phyloP scores from a whole-genome alignment of 2,113 vertebrate genomes.

The Gulo gulo region DNA sequence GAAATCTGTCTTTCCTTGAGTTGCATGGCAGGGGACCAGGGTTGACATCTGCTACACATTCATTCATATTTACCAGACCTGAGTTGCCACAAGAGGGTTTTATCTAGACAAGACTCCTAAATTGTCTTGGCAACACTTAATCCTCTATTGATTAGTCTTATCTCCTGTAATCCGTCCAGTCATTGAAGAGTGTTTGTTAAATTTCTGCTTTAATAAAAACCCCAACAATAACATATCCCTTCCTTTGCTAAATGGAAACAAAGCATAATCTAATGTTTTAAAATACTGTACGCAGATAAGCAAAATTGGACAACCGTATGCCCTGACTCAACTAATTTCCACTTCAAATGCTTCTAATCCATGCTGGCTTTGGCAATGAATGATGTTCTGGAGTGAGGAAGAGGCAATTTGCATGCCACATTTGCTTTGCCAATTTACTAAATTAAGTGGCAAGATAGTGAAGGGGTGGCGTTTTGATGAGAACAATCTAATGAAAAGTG shows the following conservation, averaged over 20 bases:
- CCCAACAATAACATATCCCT: background rate
- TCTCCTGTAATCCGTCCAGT: conserved; percentile 58
- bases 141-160: conserved; percentile 55
- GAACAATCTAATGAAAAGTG: conserved; percentile 60
- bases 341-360: conserved; percentile 58
- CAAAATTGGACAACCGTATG: conserved; percentile 57
- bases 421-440: conserved; percentile 60
- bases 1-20: background rate
- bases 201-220: conserved; percentile 62
- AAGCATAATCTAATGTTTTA: conserved; percentile 68
- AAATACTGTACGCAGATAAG: conserved; percentile 49
- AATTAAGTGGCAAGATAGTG: conserved; percentile 70
- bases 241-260: conserved; percentile 65
- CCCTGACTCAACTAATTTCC: conserved; percentile 48
- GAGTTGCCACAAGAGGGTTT: background rate
- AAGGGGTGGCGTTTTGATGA: background rate
- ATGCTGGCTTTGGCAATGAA: conserved; percentile 40
- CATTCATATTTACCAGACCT: background rate
- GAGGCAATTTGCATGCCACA: conserved; percentile 68
- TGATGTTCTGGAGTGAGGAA: conserved; percentile 38
- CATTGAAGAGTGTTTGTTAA: conserved; percentile 27
- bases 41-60: background rate
- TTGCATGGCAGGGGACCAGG: too few relatives aligned
- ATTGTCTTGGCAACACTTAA: conserved; percentile 18
- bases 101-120: background rate